phyloP scores from a whole-genome alignment of 2,797 vertebrate genomes.

The Enteromius thamalakanensis region DNA sequence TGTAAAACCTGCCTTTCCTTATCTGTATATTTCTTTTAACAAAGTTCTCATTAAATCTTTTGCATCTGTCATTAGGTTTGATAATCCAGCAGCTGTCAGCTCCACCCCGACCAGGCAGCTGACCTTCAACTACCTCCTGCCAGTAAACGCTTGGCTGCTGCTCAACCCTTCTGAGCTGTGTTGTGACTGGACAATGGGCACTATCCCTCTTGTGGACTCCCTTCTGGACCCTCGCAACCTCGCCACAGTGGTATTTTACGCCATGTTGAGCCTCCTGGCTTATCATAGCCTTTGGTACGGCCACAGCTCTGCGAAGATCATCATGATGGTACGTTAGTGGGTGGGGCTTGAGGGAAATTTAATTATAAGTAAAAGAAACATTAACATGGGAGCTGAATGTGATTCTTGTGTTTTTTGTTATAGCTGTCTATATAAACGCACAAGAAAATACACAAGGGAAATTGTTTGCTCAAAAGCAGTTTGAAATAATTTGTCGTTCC shows the following conservation, averaged over 20 bases:
- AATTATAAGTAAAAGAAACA: background rate
- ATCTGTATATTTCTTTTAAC: constrained; percentile 2
- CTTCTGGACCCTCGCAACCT: constrained; percentile 89
- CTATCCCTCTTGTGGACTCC: constrained; percentile 94
- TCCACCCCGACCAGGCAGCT: constrained; percentile 89
- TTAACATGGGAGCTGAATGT: background rate
- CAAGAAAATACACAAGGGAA: background rate
- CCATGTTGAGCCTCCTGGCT: constrained; percentile 82
- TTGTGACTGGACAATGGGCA: constrained; percentile 99
- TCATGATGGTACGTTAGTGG: constrained; percentile 88
- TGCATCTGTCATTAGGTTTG: constrained; percentile 81
- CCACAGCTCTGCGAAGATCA: constrained; percentile 89
- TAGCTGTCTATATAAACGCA: background rate
- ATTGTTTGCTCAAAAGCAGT: background rate
- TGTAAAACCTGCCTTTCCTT: too few species aligned
- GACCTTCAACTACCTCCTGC: constrained; percentile 97
- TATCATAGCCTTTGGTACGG: constrained; percentile 86
- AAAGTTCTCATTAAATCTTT: background rate
- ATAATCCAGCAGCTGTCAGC: constrained; percentile 98
- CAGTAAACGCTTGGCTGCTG: constrained; percentile 96
- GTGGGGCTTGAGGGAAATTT: background rate
- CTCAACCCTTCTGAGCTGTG: constrained; percentile 95
- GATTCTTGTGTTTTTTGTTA: background rate
- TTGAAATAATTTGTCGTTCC: background rate
- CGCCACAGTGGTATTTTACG: constrained; percentile 90